Conservation (phyloP, 2,797 vertebrate species). For the Catamblyrhynchus diadema region DNA sequence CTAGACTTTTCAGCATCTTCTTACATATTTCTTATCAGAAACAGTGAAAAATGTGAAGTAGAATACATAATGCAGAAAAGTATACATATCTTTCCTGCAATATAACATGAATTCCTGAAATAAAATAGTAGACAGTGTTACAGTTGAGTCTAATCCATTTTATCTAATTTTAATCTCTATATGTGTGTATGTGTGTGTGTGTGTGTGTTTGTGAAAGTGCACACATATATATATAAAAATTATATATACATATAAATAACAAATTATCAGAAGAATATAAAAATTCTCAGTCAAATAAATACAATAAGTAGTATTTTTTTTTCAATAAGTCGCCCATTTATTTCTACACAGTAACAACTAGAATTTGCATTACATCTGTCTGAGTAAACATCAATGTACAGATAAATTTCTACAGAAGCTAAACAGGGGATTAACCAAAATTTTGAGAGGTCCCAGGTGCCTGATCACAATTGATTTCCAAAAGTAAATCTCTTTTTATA, state of each 20-base stretch:
- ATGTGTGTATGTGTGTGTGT: too few relatives aligned
- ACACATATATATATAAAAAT: not conserved
- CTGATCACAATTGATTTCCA: not conserved
- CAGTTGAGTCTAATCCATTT: not conserved
- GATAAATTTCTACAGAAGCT: not conserved
- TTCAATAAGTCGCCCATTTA: not conserved
- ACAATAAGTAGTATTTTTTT: not conserved
- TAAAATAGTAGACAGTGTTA: not conserved
- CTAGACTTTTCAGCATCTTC: not conserved
- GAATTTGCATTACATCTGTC: not conserved
- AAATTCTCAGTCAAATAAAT: not conserved
- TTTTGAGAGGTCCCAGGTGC: not conserved
- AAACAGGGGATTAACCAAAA: not conserved
- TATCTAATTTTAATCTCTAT: not conserved
- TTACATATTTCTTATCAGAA: not conserved
- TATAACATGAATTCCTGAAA: not conserved
- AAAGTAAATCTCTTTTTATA: not conserved
- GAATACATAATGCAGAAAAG: not conserved
- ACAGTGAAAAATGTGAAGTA: not conserved
- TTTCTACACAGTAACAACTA: not conserved
- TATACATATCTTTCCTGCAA: not conserved
- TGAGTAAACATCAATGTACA: not conserved
- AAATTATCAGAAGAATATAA: not conserved
- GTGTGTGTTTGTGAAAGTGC: not conserved
- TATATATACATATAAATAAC: not conserved